Evolutionary conservation across 2,113 vertebrate genomes (phyloP).

Genomic region (Colossoma macropomum): DNA sequence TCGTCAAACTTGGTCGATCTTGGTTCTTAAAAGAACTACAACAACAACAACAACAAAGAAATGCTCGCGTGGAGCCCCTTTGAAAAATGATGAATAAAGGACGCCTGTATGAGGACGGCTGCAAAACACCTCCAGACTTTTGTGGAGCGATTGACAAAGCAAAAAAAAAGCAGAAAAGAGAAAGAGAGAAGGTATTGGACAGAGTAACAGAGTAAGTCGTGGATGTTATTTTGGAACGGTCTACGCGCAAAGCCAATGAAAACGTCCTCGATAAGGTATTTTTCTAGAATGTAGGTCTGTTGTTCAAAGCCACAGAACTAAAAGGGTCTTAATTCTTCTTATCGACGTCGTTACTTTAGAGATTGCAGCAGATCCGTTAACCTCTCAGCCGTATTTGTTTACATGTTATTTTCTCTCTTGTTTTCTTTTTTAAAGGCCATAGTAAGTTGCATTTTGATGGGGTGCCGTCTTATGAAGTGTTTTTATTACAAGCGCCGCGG

Average conservation of each 20-base stretch:
- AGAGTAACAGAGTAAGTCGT: slow-evolving; percentile 64
- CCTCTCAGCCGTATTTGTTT: slow-evolving; percentile 66
- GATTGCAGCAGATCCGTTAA: slow-evolving; percentile 63
- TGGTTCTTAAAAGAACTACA: slow-evolving; percentile 86
- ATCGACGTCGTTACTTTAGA: slow-evolving; percentile 74
- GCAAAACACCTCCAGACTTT: slow-evolving; percentile 65
- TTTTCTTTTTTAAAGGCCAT: slow-evolving; percentile 72
- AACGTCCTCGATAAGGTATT: slow-evolving; percentile 69
- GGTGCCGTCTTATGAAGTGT: slow-evolving; percentile 70
- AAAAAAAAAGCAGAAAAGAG: not conserved
- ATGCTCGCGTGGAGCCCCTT: slow-evolving; percentile 3
- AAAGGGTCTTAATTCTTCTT: slow-evolving; percentile 79
- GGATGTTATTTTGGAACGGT: slow-evolving; percentile 61
- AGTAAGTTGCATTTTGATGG: slow-evolving; percentile 61
- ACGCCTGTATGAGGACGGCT: slow-evolving; percentile 45
- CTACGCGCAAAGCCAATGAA: slow-evolving; percentile 56
- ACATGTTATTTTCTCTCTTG: slow-evolving; percentile 31
- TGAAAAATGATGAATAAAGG: slow-evolving; percentile 5
- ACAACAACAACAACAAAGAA: slow-evolving; percentile 57
- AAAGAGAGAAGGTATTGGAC: slow-evolving; percentile 45
- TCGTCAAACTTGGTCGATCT: slow-evolving; percentile 97
- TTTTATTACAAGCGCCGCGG: slow-evolving; percentile 66
- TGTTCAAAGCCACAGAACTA: slow-evolving; percentile 76
- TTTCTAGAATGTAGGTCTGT: slow-evolving; percentile 69
- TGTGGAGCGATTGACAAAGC: slow-evolving; percentile 67